These are phyloP conservation scores for Ptychoptera albimana DNA, from an alignment of 2,888 invertebrate species.

Conservation along the genomic window DNA sequence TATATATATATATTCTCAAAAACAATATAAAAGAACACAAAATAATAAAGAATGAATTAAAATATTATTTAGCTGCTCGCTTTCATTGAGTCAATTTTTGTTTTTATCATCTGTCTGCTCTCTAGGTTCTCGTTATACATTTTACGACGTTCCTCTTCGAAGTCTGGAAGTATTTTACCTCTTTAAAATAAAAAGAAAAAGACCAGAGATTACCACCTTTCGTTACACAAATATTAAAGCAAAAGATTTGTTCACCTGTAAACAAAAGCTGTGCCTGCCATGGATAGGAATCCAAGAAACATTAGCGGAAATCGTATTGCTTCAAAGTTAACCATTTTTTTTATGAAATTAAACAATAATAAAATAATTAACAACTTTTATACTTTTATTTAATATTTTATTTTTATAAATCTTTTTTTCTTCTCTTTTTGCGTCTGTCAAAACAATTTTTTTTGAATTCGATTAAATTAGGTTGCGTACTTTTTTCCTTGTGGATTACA, in stretches of 20 bases:
- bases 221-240: background rate
- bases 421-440: too few species aligned
- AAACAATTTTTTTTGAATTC: too few species aligned
- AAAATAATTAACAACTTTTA: background rate
- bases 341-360: background rate
- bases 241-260: constrained; percentile 2
- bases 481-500: too few species aligned
- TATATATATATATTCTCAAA: too few species aligned
- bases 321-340: constrained; percentile 8
- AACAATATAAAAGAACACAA: too few species aligned
- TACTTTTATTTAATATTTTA: too few species aligned
- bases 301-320: constrained; percentile 7
- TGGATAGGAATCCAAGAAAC: constrained; percentile 6
- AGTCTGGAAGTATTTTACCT: constrained; percentile 6
- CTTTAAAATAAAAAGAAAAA: constrained; percentile 5
- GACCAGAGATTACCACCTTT: too few species aligned
- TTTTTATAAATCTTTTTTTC: too few species aligned
- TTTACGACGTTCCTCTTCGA: constrained; percentile 6
- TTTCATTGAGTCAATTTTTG: constrained; percentile 6
- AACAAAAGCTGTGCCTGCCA: constrained; percentile 4
- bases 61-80: background rate
- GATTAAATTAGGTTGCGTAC: too few species aligned
- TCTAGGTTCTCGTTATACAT: constrained; percentile 5
- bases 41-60: too few species aligned
- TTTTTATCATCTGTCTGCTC: constrained; percentile 2